Percentiles rank a stretch among this genome's conserved stretches.
phyloP scores from a whole-genome alignment of 1,140 invertebrate species.

The Ectropis grisescens region DNA sequence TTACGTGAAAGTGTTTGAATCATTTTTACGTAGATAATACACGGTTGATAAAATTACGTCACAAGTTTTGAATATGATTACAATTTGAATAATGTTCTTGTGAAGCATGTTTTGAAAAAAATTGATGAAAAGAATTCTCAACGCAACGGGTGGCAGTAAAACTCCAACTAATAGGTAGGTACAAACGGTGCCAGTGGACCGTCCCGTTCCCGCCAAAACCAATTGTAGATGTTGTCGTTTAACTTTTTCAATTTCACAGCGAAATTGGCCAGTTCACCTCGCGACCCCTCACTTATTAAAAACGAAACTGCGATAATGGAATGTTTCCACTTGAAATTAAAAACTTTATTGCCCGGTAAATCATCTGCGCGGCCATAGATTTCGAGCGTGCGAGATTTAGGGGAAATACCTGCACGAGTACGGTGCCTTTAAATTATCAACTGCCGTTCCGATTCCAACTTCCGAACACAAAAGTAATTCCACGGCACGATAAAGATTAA shows the following conservation, averaged over 20 bases:
- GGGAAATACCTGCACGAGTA: conserved; percentile 4
- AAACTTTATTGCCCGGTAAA: conserved; percentile 24
- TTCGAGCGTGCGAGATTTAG: conserved; percentile 16
- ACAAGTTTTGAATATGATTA: no score
- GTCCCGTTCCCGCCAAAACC: conserved; percentile 5
- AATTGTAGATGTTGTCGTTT: conserved; percentile 18
- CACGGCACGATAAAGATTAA: conserved; percentile 5
- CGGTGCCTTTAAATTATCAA: conserved; percentile 18
- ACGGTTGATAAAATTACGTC: no score
- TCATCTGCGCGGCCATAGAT: conserved; percentile 13
- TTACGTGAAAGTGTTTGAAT: no score
- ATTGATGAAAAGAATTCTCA: no score
- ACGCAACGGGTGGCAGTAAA: no score
- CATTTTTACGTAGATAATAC: no score
- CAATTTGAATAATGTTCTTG: no score
- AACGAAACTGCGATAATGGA: conserved; percentile 20
- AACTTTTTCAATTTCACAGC: conserved; percentile 29
- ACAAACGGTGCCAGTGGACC: no score
- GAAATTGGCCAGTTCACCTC: conserved; percentile 17
- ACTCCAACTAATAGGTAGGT: no score
- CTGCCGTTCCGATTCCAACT: conserved; percentile 5
- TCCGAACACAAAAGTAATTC: conserved; percentile 15
- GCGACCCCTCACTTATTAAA: conserved; percentile 19
- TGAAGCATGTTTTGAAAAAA: no score
- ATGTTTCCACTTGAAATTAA: conserved; percentile 22